Conservation (phyloP, 2,888 invertebrate genomes). For the Tetramorium bicarinatum region DNA sequence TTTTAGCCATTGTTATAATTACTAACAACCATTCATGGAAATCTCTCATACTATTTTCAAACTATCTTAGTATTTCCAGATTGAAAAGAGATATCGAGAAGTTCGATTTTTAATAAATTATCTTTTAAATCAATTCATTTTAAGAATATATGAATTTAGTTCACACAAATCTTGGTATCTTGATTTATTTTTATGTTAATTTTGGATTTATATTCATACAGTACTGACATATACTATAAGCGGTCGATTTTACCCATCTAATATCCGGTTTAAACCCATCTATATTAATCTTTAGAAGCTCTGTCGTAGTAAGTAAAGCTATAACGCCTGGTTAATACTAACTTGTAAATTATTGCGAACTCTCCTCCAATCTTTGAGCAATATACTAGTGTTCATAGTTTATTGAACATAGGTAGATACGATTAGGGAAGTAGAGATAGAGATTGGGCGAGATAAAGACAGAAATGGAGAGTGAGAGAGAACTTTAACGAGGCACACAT, state of each 20-base stretch:
- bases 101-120: neutral
- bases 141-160: neutral
- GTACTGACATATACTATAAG: neutral
- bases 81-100: neutral
- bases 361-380: slow-evolving; percentile 31
- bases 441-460: neutral
- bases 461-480: neutral
- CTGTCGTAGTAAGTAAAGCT: slow-evolving; percentile 23
- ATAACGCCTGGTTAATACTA: slow-evolving; percentile 30
- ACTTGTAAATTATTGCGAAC: slow-evolving; percentile 27
- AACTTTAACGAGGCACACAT: neutral
- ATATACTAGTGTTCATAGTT: slow-evolving; percentile 1
- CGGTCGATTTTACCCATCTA: slow-evolving; percentile 9
- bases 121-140: neutral
- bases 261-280: slow-evolving; percentile 31
- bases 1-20: slow-evolving; percentile 12
- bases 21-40: slow-evolving; percentile 2
- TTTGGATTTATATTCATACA: neutral
- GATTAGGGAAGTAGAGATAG: neutral
- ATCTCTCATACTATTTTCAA: neutral
- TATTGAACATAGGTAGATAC: neutral
- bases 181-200: neutral
- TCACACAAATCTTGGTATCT: neutral
- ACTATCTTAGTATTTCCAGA: neutral
- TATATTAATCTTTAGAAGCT: slow-evolving; percentile 42